phyloP scores from a whole-genome alignment of 2,797 vertebrate genomes.

The Catharus ustulatus region DNA sequence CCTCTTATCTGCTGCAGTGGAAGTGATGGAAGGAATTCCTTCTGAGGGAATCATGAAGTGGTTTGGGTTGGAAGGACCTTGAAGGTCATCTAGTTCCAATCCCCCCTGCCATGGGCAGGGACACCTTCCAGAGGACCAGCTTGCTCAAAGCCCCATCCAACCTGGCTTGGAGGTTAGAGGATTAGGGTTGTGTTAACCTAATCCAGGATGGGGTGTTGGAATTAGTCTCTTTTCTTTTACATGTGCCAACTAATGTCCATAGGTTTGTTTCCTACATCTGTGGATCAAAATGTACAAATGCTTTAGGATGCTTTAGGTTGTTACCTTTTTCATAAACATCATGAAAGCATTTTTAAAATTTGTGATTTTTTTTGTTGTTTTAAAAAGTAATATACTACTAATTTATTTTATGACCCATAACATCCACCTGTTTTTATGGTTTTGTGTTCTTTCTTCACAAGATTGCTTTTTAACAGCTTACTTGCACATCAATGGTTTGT shows the following conservation, averaged over 20 bases:
- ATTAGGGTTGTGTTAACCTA: not conserved
- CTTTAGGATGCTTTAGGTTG: not conserved
- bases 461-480: not conserved
- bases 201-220: not conserved
- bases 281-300: not conserved
- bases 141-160: not conserved
- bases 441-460: not conserved
- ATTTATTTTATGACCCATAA: not conserved
- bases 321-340: not conserved
- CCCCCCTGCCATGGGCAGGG: not conserved
- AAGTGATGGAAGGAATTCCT: not conserved
- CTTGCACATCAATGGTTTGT: not conserved
- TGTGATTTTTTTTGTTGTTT: rapidly evolving
- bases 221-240: not conserved
- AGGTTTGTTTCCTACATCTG: not conserved
- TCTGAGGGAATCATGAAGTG: not conserved
- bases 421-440: not conserved
- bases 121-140: not conserved
- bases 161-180: not conserved
- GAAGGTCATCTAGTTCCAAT: not conserved
- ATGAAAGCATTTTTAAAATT: not conserved
- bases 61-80: not conserved
- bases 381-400: not conserved
- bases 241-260: rapidly evolving
- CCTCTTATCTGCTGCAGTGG: not conserved